These are phyloP conservation scores for Athene noctua DNA, from an alignment of 2,113 vertebrate species.

Conservation along the genomic window DNA sequence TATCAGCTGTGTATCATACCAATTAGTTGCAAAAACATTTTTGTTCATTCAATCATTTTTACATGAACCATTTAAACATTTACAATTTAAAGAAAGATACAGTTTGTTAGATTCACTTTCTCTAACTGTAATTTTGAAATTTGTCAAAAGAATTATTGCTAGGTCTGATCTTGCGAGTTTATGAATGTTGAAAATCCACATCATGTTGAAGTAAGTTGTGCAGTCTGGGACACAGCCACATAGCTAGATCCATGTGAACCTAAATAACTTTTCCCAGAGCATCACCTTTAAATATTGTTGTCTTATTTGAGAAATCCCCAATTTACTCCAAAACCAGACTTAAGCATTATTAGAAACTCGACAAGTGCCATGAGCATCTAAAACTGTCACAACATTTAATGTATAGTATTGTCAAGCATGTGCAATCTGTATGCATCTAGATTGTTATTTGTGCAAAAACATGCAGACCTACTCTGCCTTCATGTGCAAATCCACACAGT, in stretches of 20 bases:
- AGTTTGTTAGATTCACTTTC: background rate
- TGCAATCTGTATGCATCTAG: slow-evolving; percentile 10
- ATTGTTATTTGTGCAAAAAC: slow-evolving; percentile 37
- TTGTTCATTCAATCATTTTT: background rate
- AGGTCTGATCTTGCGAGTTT: background rate
- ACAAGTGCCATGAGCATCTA: background rate
- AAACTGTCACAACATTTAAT: background rate
- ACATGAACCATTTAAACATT: background rate
- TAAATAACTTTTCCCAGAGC: background rate
- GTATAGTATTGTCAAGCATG: background rate
- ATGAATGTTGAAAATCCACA: background rate
- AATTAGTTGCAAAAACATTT: background rate
- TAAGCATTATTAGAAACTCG: background rate
- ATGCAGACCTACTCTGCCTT: background rate
- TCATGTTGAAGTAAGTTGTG: background rate
- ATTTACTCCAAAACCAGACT: background rate
- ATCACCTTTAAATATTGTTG: background rate
- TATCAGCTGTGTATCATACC: background rate
- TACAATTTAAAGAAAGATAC: background rate
- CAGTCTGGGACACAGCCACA: background rate
- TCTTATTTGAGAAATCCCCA: background rate
- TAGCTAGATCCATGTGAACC: background rate
- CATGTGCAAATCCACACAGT: background rate
- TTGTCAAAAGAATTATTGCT: background rate
- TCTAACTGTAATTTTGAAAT: background rate